Percentiles rank a stretch among this genome's conserved stretches.
These are phyloP conservation scores for Pangasianodon hypophthalmus DNA, from an alignment of 2,113 vertebrate species.

Conservation along the genomic window DNA sequence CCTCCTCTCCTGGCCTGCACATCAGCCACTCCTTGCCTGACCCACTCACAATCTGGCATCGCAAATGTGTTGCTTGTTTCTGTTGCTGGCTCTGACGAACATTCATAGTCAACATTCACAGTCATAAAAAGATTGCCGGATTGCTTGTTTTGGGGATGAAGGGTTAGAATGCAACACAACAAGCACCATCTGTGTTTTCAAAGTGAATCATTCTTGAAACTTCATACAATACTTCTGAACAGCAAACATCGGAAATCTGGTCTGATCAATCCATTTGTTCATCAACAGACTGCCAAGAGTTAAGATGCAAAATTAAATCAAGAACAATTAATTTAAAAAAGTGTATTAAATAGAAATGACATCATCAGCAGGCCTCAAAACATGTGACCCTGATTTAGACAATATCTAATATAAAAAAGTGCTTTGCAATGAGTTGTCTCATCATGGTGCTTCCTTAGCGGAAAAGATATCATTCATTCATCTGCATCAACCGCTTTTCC, in stretches of 20 bases:
- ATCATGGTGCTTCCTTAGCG: neutral
- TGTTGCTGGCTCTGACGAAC: slow-evolving; percentile 51
- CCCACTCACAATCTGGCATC: slow-evolving; percentile 55
- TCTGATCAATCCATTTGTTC: slow-evolving; percentile 24
- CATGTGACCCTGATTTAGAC: neutral
- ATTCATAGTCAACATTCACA: slow-evolving; percentile 36
- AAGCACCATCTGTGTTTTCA: slow-evolving; percentile 57
- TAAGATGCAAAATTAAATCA: neutral
- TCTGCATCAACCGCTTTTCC: neutral
- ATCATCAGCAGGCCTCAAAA: neutral
- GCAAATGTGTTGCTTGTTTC: slow-evolving; percentile 55
- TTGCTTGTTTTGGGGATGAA: slow-evolving; percentile 39
- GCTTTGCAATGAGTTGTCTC: neutral
- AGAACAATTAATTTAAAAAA: neutral
- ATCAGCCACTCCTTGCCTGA: slow-evolving; percentile 41
- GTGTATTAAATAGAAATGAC: neutral
- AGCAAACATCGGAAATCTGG: slow-evolving; percentile 19
- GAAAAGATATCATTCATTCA: neutral
- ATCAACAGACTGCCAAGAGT: slow-evolving; percentile 19
- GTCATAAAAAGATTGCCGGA: slow-evolving; percentile 48
- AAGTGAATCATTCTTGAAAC: slow-evolving; percentile 51
- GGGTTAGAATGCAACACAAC: slow-evolving; percentile 36
- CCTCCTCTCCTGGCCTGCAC: slow-evolving; percentile 45
- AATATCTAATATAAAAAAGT: neutral
- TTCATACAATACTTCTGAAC: slow-evolving; percentile 46